Base-by-base conservation (phyloP, 2,797 vertebrate genomes). In the Brachymystax lenok region DNA sequence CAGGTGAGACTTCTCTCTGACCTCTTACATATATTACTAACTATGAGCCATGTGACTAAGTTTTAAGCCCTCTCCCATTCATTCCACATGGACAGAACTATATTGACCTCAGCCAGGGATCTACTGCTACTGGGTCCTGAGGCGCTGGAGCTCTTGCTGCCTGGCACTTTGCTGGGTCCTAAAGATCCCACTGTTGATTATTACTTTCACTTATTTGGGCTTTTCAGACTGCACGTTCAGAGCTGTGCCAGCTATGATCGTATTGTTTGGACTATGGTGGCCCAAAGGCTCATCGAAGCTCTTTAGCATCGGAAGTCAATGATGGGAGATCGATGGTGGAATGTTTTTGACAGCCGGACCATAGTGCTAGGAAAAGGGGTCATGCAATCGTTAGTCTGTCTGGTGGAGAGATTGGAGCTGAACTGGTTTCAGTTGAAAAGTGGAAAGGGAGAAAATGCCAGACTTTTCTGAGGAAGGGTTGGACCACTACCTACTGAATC, bases 401-500 rank as follows among this genome's bases (percentile, higher is more conserved):
- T 8, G 14, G 69, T 66, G 82, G 84, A 80, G 63, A 85, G 80
- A 77, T 61, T 33, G 64, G 73, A 79, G 77, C 81, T 51, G 5
- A 35, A 61, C 28, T 86, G 80, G 86, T 85, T 30, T 67, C 84
- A 82, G 10, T 46, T 46, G 40, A 46, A 46, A 46, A 13, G 10
- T 3, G 3, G 40, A 12, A 46, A 12, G 40, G 10, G 76, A 74
- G 27, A 80, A 88, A 86, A 95, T 95, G 95, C 90, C 89, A 80
- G 85, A 90, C 81, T 93, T 93, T 73, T 86, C 91, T 72, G 90
- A 91, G 74, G 91, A 91, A 86, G 90, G 92, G 79, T 85, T 94
- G 83, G 91, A 95, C 82, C 85, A 84, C 54, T 90, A 92, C 88
- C 89, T 94, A 13, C 91, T 90, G 84, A 92, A 88, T 79, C 92